A percentile compares a stretch with the other conserved stretches of the same genome.
phyloP scores from a whole-genome alignment of 2,113 vertebrate genomes.

The Barbus barbus region DNA sequence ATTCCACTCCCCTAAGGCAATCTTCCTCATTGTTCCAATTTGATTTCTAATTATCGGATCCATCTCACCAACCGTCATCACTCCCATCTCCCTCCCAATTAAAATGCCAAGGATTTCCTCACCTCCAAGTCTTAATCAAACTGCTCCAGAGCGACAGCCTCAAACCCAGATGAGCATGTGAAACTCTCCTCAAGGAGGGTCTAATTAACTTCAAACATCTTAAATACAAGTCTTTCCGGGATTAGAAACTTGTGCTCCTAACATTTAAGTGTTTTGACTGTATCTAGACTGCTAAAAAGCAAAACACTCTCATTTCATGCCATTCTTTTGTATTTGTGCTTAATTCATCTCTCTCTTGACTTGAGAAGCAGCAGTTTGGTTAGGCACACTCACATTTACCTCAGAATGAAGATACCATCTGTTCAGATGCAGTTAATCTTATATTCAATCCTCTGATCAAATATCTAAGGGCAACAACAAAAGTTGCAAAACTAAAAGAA shows the following conservation, averaged over 20 bases:
- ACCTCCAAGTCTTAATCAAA: conserved; percentile 59
- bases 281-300: background rate
- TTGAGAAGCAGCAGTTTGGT: background rate
- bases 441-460: background rate
- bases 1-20: conserved; percentile 44
- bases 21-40: conserved; percentile 57
- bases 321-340: background rate
- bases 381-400: background rate
- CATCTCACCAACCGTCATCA: conserved; percentile 50
- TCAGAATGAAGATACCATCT: background rate
- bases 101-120: conserved; percentile 56
- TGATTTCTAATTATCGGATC: conserved; percentile 61
- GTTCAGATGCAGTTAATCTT: background rate
- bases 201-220: conserved; percentile 50
- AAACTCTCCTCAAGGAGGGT: conserved; percentile 42
- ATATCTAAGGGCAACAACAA: background rate
- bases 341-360: background rate
- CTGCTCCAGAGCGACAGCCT: conserved; percentile 46
- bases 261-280: background rate
- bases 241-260: conserved; percentile 5
- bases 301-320: background rate
- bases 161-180: conserved; percentile 43
- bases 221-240: conserved; percentile 39
- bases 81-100: conserved; percentile 56
- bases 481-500: background rate